Conservation (phyloP, 2,888 invertebrate species). For the Nymphalis c-album region DNA sequence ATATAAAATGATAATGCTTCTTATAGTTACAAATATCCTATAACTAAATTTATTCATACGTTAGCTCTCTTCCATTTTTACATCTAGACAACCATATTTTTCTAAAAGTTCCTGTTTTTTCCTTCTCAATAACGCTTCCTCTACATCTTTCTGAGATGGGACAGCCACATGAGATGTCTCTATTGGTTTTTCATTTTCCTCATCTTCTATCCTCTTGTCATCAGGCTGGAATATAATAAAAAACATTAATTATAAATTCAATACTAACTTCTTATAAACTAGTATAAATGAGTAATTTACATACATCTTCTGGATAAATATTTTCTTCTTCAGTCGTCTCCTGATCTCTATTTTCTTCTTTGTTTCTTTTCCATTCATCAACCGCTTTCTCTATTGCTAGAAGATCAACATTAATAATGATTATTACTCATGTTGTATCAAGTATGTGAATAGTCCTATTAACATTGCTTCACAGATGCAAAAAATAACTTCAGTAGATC, state of each 20-base stretch:
- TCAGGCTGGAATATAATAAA: constrained; percentile 58
- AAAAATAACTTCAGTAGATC: too few relatives aligned
- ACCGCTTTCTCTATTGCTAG: constrained; percentile 79
- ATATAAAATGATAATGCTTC: neutral
- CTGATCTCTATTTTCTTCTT: constrained; percentile 76
- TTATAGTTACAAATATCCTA: constrained; percentile 3
- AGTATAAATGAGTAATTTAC: constrained; percentile 46
- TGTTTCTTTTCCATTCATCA: constrained; percentile 86
- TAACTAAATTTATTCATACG: constrained; percentile 32
- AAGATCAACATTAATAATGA: constrained; percentile 22
- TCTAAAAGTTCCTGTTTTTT: constrained; percentile 96
- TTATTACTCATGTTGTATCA: too few relatives aligned
- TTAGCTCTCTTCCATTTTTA: constrained; percentile 68
- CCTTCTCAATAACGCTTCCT: constrained; percentile 92
- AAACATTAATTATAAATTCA: neutral
- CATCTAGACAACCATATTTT: constrained; percentile 85
- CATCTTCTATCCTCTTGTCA: constrained; percentile 68
- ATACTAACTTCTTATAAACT: constrained; percentile 1
- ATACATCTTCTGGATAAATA: constrained; percentile 84
- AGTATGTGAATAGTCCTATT: too few relatives aligned
- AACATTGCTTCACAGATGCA: too few relatives aligned
- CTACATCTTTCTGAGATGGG: constrained; percentile 96
- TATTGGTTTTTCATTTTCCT: constrained; percentile 47
- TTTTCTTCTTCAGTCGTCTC: constrained; percentile 86
- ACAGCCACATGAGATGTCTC: constrained; percentile 89